Evolutionary conservation across 2,888 invertebrate species (phyloP).

Genomic region (Myopa tessellatipennis): DNA sequence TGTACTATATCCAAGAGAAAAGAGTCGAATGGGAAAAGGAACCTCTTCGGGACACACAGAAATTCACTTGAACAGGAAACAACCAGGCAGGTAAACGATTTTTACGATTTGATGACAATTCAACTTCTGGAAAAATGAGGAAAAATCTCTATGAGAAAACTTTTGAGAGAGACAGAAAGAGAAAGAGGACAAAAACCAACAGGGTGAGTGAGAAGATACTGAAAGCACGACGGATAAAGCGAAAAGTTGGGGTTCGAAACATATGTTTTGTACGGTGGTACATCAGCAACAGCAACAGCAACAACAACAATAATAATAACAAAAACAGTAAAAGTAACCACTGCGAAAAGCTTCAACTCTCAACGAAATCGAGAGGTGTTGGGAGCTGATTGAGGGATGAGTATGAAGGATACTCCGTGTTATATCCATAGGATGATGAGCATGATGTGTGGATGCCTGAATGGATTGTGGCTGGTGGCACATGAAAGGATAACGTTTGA

Average conservation of each 20-base stretch:
- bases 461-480: slow-evolving; percentile 19
- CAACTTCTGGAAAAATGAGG: slow-evolving; percentile 28
- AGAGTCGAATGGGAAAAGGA: background rate
- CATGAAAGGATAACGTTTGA: slow-evolving; percentile 25
- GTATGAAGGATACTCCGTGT: background rate
- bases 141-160: slow-evolving; percentile 3
- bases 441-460: slow-evolving; percentile 19
- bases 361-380: background rate
- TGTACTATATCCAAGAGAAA: background rate
- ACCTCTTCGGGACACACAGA: background rate
- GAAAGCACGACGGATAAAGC: slow-evolving; percentile 27
- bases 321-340: background rate
- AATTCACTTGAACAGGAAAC: background rate
- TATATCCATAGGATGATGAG: background rate
- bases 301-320: background rate
- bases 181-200: background rate
- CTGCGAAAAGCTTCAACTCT: background rate
- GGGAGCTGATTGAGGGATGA: background rate
- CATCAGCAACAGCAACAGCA: slow-evolving; percentile 20
- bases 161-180: background rate
- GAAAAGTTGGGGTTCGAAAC: slow-evolving; percentile 28
- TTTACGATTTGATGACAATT: slow-evolving; percentile 35
- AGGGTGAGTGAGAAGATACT: background rate
- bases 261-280: slow-evolving; percentile 21
- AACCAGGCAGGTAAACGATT: slow-evolving; percentile 21